Evolutionary conservation across 2,113 vertebrate genomes (phyloP).

Genomic region (Helogale parvula): DNA sequence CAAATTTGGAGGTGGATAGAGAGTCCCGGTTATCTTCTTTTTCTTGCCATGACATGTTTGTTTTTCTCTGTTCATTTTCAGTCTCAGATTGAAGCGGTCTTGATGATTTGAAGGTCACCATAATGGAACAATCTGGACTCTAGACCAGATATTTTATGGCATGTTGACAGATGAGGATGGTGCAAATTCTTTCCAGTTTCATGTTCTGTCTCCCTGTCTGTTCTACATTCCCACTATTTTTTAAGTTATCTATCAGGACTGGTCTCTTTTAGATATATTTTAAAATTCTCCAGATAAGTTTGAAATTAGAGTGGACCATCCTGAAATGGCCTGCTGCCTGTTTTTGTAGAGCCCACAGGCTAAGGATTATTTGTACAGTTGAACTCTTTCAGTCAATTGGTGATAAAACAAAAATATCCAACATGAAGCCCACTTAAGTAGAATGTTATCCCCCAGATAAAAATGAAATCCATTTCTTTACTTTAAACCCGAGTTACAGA

Average conservation of each 20-base stretch:
- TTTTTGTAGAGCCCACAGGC: neutral
- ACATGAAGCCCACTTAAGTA: neutral
- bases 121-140: neutral
- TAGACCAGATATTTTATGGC: neutral
- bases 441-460: neutral
- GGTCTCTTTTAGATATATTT: neutral
- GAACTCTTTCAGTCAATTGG: neutral
- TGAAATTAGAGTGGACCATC: neutral
- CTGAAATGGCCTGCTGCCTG: fast-evolving
- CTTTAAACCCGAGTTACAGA: neutral
- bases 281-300: neutral
- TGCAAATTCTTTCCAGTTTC: neutral
- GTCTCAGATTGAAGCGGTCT: neutral
- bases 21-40: neutral
- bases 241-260: neutral
- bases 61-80: neutral
- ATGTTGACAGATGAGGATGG: neutral
- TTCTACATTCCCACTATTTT: neutral
- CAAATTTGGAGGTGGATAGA: neutral
- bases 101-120: neutral
- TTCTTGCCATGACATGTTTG: neutral
- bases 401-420: neutral
- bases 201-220: neutral
- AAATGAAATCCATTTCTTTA: neutral
- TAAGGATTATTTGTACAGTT: neutral